Base-by-base conservation (phyloP, 2,888 invertebrate species). In the Bedellia somnulentella region DNA sequence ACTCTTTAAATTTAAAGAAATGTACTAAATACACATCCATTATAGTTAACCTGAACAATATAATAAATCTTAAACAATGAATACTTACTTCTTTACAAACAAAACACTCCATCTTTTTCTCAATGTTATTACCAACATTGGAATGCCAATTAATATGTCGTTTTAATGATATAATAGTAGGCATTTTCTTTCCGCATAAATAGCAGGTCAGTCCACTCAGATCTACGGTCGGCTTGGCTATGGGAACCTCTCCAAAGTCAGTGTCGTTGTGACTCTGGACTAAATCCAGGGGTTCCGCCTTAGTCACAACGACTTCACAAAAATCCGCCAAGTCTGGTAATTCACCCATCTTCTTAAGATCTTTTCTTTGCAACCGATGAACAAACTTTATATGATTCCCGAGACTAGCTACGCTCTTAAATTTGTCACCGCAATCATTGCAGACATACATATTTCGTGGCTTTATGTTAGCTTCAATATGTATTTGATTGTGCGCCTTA, bases 301-400 rank as follows among this genome's bases (percentile, higher is more conserved):
- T 76, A 17, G 75, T 66, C 68, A 76, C 76, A 67, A 76, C 76
- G 67, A 76, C 75, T 41, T 77, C 77, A 64, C 77, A 77, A 71
- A 76, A 77, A 68, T 75, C 76, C 67, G 75, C 62, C 55, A 64
- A 44, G 36, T 75, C 56, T 3, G 53, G 44, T 3, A 46, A 40
- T 2, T 42, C 29, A 29, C 42, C 37, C 22, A 44, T 39, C 15
- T 43, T 24, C 23, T 37, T 30, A 37, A 56, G 57, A 12, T 51
- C 50, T 35, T 62, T n/a, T n/a, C n/a, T 48, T 34, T 47, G 51
- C 5, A 52, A 32, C 14, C 66, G 47, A 38, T 75, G 75, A 17
- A 71, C 57, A n/a, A 71, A 37, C 38, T 73, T 73, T 28, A 75
- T 75, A 40, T 75, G 75, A 29, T 49, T 64, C 0, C 66, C 64